These are phyloP conservation scores for Rhinopithecus roxellana DNA, from an alignment of 2,113 vertebrate species.

Conservation along the genomic window DNA sequence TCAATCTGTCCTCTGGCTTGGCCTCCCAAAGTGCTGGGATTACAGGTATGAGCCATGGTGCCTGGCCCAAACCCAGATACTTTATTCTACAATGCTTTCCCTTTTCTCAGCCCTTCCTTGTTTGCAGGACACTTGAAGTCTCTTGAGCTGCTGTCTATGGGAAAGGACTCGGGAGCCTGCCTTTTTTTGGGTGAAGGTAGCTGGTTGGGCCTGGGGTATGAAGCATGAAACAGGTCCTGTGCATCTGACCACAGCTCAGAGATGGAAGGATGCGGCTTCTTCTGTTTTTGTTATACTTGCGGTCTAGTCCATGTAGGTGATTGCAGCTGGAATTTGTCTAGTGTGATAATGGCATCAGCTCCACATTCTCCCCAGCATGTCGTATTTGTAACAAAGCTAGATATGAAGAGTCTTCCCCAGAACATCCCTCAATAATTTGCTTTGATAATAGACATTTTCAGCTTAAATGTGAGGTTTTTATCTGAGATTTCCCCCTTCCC, in stretches of 20 bases:
- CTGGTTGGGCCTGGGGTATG: not conserved
- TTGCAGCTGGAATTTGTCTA: not conserved
- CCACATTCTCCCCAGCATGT: not conserved
- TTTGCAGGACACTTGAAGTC: no score
- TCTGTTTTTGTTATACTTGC: not conserved
- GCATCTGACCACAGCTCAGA: rapidly evolving
- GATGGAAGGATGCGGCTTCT: rapidly evolving
- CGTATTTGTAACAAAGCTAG: not conserved
- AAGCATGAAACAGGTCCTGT: no score
- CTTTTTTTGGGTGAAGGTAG: not conserved
- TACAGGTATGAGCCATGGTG: no score
- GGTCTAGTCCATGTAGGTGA: rapidly evolving
- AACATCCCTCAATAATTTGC: not conserved
- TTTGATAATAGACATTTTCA: not conserved
- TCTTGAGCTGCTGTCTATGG: not conserved
- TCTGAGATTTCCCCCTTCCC: not conserved
- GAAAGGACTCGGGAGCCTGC: rapidly evolving
- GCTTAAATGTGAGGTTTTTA: not conserved
- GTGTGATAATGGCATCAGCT: rapidly evolving
- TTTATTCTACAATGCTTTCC: rapidly evolving
- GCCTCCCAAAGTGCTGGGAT: no score
- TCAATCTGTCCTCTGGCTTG: no score
- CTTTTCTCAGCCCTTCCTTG: not conserved
- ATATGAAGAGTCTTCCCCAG: not conserved
- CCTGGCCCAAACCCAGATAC: not conserved